Conservation (phyloP, 2,113 vertebrate species). For the Cephalopterus ornatus region DNA sequence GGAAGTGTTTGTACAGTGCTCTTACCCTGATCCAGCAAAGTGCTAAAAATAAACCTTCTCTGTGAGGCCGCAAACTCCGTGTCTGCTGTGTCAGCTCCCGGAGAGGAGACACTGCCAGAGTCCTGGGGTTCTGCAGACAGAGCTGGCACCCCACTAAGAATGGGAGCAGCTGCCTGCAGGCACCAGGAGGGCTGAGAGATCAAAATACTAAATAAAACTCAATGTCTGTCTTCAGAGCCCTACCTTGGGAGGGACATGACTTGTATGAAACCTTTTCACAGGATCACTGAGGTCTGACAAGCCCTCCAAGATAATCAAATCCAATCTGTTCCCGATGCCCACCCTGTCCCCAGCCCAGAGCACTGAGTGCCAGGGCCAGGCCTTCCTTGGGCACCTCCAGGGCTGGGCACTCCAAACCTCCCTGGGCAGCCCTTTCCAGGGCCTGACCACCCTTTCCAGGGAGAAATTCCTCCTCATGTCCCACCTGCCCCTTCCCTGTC, state of each 20-base stretch:
- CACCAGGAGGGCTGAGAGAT: rapidly evolving
- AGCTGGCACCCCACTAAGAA: rapidly evolving
- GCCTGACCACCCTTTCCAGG: not conserved
- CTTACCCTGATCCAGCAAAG: not conserved
- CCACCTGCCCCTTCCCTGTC: not conserved
- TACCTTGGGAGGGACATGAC: rapidly evolving
- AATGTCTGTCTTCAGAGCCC: rapidly evolving
- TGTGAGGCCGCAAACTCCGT: not conserved
- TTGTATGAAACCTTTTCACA: rapidly evolving
- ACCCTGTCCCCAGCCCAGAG: not conserved
- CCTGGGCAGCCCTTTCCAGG: not conserved
- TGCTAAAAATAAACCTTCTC: not conserved
- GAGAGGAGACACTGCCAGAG: rapidly evolving
- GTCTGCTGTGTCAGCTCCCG: not conserved
- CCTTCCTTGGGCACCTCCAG: rapidly evolving
- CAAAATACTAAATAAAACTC: rapidly evolving
- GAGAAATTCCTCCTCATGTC: not conserved
- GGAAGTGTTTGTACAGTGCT: not conserved
- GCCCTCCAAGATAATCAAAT: rapidly evolving
- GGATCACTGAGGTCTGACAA: not conserved
- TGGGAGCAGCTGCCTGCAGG: not conserved
- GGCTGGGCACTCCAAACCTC: not conserved
- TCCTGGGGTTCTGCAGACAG: not conserved
- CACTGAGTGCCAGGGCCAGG: not conserved
- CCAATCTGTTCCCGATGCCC: rapidly evolving